Evolutionary conservation across 1,140 invertebrate species (phyloP).

Genomic region (Macrobrachium nipponense): DNA sequence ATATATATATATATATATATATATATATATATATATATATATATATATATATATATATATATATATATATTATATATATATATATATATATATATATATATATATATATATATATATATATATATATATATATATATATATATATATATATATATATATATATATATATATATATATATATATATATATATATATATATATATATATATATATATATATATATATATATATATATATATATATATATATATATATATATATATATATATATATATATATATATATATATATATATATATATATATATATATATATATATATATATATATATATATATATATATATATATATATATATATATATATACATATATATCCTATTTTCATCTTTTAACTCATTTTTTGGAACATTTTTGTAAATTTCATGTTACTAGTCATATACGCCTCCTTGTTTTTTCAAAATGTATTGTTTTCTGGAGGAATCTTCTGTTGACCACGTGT

Average conservation of each 20-base stretch:
- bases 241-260: slow-evolving; percentile 16
- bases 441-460: too few species aligned
- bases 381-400: too few species aligned
- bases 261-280: slow-evolving; percentile 11
- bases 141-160: not conserved
- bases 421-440: too few species aligned
- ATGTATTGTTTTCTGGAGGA: too few species aligned
- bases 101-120: not conserved
- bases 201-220: slow-evolving; percentile 19
- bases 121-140: not conserved
- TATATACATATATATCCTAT: not conserved
- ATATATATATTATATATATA: slow-evolving; percentile 1
- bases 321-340: slow-evolving; percentile 35
- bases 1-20: slow-evolving; percentile 17
- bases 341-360: slow-evolving; percentile 29
- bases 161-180: slow-evolving; percentile 17
- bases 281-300: slow-evolving; percentile 8
- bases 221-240: not conserved
- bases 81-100: slow-evolving; percentile 1
- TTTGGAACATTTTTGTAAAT: too few species aligned
- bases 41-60: slow-evolving; percentile 2
- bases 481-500: too few species aligned
- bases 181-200: slow-evolving; percentile 14
- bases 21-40: not conserved
- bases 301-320: slow-evolving; percentile 11